phyloP scores from a whole-genome alignment of 2,113 vertebrate species.

The Bothrops jararaca region DNA sequence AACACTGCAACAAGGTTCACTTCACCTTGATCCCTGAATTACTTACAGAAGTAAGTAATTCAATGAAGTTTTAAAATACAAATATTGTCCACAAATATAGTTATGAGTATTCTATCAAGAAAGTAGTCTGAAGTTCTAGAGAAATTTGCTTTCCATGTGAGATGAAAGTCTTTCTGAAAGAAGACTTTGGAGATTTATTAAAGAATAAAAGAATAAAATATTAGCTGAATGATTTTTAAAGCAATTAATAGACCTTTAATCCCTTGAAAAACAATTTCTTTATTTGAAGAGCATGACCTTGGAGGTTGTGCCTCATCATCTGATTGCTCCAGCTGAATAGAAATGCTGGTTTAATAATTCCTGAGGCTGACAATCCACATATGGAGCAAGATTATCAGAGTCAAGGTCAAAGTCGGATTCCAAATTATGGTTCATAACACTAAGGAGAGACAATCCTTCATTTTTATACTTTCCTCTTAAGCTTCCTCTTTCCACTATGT shows the following conservation, averaged over 20 bases:
- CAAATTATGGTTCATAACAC: neutral
- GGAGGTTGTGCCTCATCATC: neutral
- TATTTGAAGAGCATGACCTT: neutral
- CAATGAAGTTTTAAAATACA: slow-evolving; percentile 40
- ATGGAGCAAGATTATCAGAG: neutral
- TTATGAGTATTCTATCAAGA: slow-evolving; percentile 46
- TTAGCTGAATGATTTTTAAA: neutral
- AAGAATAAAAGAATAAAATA: neutral
- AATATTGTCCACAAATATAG: slow-evolving; percentile 33
- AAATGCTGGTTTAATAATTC: neutral
- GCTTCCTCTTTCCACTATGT: no score
- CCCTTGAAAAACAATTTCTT: neutral
- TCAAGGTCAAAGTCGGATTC: neutral
- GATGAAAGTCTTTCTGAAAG: slow-evolving; percentile 10
- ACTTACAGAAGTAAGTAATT: slow-evolving; percentile 20
- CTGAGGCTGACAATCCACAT: neutral
- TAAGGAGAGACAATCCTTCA: neutral
- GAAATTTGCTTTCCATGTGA: slow-evolving; percentile 28
- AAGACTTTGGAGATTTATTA: slow-evolving; percentile 25
- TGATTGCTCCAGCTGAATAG: neutral
- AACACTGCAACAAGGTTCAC: slow-evolving; percentile 21
- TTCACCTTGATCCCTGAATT: slow-evolving; percentile 30
- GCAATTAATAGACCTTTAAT: neutral
- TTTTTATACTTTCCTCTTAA: neutral
- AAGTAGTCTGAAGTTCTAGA: slow-evolving; percentile 16